A percentile compares a stretch with the other conserved stretches of the same genome.
These are phyloP conservation scores for Falcaria lacertinaria DNA, from an alignment of 2,888 invertebrate species.

Conservation along the genomic window DNA sequence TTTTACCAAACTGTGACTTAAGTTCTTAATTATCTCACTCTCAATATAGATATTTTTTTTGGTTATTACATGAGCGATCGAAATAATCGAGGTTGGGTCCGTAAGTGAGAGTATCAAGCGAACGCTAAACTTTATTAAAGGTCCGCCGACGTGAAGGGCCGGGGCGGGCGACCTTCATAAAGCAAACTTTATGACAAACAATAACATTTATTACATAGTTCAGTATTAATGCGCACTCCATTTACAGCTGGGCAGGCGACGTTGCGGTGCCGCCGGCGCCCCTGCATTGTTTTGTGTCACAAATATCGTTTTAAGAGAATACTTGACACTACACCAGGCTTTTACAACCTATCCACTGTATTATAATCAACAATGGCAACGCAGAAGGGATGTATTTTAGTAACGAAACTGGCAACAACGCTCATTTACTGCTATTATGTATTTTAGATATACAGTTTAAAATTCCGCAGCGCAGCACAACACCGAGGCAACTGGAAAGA, in stretches of 20 bases:
- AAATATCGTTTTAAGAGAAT: conserved; percentile 42
- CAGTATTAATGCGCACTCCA: conserved; percentile 69
- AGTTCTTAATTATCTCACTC: no score
- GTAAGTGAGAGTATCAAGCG: conserved; percentile 42
- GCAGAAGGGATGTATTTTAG: no score
- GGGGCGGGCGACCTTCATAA: conserved; percentile 64
- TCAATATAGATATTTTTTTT: no score
- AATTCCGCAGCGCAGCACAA: no score
- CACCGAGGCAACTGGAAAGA: no score
- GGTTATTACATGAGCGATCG: conserved; percentile 29
- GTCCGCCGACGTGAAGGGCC: conserved; percentile 48
- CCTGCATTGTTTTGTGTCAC: conserved; percentile 47
- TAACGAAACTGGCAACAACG: no score
- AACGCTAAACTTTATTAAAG: conserved; percentile 64
- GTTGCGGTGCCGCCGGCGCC: conserved; percentile 40
- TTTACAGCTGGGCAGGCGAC: conserved; percentile 65
- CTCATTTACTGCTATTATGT: no score
- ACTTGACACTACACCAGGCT: conserved; percentile 29
- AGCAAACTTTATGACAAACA: conserved; percentile 75
- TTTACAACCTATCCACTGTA: no score
- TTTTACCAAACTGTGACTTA: no score
- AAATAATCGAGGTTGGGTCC: conserved; percentile 43
- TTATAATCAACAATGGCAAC: no score
- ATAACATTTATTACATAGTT: conserved; percentile 76
- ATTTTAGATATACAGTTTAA: no score